Conservation (phyloP, 2,113 vertebrate species). For the Corythoichthys intestinalis region DNA sequence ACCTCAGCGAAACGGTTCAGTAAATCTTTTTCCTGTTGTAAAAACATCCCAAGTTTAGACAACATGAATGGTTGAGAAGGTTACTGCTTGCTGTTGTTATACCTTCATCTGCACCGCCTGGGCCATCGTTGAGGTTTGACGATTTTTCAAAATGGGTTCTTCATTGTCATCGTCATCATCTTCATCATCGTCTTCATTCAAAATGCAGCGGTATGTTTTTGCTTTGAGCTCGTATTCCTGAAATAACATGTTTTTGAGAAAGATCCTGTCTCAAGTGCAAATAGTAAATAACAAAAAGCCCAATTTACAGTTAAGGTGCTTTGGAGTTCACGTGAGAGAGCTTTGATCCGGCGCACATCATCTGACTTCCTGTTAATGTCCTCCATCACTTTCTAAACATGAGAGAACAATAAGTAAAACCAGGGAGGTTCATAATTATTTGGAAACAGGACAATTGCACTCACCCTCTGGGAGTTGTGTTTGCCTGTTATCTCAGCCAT, state of each 20-base stretch:
- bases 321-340: constrained; percentile 80
- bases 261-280: neutral
- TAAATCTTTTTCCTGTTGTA: constrained; percentile 78
- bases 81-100: constrained; percentile 3
- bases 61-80: neutral
- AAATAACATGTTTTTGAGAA: constrained; percentile 13
- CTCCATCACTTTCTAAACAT: constrained; percentile 78
- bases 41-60: neutral
- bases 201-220: constrained; percentile 76
- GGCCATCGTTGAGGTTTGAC: constrained; percentile 69
- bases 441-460: neutral
- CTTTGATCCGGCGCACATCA: constrained; percentile 66
- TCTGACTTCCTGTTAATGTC: constrained; percentile 81
- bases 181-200: constrained; percentile 57
- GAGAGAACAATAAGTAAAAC: neutral
- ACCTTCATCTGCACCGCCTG: constrained; percentile 84
- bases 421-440: neutral
- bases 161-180: constrained; percentile 10
- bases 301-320: constrained; percentile 76
- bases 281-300: neutral
- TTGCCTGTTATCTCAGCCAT: constrained; percentile 78
- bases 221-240: constrained; percentile 84
- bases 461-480: constrained; percentile 84
- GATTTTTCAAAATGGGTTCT: constrained; percentile 54
- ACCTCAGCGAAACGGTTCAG: constrained; percentile 77